Conservation (phyloP, 2,797 vertebrate species). For the Erithacus rubecula region DNA sequence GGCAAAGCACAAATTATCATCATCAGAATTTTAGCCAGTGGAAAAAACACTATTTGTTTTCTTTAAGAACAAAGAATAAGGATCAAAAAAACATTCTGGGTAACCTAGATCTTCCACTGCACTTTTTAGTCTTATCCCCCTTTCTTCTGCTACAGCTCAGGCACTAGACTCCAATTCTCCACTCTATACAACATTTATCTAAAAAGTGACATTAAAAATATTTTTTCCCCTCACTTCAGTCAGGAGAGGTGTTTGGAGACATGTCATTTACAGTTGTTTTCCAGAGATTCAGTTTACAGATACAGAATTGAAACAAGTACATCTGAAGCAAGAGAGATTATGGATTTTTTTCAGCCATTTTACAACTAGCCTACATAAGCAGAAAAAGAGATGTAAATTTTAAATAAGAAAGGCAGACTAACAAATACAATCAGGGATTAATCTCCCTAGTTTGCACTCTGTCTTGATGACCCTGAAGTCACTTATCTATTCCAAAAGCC, state of each 20-base stretch:
- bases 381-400: neutral
- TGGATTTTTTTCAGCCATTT: neutral
- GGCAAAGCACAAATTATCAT: neutral
- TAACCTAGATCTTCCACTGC: neutral
- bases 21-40: neutral
- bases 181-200: neutral
- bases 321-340: neutral
- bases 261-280: neutral
- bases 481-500: neutral
- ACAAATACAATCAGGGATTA: neutral
- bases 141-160: neutral
- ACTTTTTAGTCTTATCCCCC: neutral
- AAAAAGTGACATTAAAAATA: neutral
- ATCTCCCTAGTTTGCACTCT: neutral
- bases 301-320: neutral
- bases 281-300: neutral
- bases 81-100: neutral
- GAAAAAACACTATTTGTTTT: neutral
- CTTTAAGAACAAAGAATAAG: neutral
- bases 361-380: neutral
- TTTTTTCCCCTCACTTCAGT: neutral
- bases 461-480: neutral
- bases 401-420: neutral
- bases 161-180: neutral
- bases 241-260: neutral